Evolutionary conservation across 2,113 vertebrate species (phyloP).

Genomic region (Holacanthus passer): DNA sequence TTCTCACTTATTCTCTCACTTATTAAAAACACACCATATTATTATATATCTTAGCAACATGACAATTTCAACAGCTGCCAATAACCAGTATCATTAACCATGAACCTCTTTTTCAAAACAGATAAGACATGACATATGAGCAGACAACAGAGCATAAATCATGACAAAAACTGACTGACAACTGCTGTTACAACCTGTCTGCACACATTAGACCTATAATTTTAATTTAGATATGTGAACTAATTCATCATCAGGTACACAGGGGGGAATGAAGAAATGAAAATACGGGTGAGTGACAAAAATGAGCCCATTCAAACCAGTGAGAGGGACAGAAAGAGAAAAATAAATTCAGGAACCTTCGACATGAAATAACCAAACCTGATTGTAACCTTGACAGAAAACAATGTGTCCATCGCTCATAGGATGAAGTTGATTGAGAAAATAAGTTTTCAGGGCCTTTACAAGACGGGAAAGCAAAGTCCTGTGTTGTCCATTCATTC

Average conservation of each 20-base stretch:
- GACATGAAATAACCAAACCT: neutral
- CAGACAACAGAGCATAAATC: neutral
- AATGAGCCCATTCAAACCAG: neutral
- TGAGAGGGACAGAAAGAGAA: neutral
- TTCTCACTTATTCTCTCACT: neutral
- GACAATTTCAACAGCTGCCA: neutral
- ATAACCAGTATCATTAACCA: neutral
- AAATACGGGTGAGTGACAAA: neutral
- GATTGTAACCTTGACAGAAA: neutral
- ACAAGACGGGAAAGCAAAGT: neutral
- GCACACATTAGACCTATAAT: too few relatives aligned
- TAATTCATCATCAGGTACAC: neutral
- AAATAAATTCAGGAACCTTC: neutral
- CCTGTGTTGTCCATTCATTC: conserved; percentile 6
- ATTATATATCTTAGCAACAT: too few relatives aligned
- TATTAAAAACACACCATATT: neutral
- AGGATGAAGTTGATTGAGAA: conserved; percentile 2
- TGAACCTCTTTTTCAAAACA: neutral
- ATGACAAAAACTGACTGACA: neutral
- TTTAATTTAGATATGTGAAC: too few relatives aligned
- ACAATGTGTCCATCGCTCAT: neutral
- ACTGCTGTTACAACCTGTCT: neutral
- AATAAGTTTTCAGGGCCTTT: neutral
- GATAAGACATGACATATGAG: neutral
- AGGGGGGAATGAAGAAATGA: neutral